Evolutionary conservation across 2,888 invertebrate species (phyloP), one percentile per base, ranked within the genome.

Genomic region (Parapristionchus giblindavisi): DNA sequence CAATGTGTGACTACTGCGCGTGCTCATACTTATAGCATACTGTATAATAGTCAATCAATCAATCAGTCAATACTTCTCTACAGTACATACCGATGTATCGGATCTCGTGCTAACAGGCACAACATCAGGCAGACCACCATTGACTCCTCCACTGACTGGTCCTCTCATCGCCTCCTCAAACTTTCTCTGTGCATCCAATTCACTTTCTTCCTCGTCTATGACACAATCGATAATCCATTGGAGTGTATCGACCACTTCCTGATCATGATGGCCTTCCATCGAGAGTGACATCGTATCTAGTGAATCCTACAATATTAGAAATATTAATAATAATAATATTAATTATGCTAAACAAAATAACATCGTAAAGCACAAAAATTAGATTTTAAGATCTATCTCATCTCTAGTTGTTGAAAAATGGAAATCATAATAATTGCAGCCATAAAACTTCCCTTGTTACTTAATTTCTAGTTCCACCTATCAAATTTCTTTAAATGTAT

Each of bases 171-270:
- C 73, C 21, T 36, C 73, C 11, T 40, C 36, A 51, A 73, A 73
- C 32, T 56, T 34, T 32, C 51, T 5, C 52, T 73, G 73, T 1
- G 73, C 38, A n/a, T 78, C 78, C 38, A 75, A 32, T 24, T 79
- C 79, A 70, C 77, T 75, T 58, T 81, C 78, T 54, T 68, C 68
- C 17, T 79, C 79, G 24, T 82, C 78, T 5, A 82, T 81, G 8
- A 86, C 79, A 17, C 77, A 74, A 66, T 86, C 86, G 24, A 86
- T 80, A 5, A 86, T 68, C 56, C 75, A 79, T 68, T 83, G 84
- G 17, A 86, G 54, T 2, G 80, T 75, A 40, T 86, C 86, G 27
- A 79, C 78, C 21, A 86, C 80, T 1, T 78, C 85, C 1, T 80
- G 80, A 56, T 86, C 85, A 32, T 83, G 63, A 32, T 83, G 63